Evolutionary conservation across 2,888 invertebrate genomes (phyloP), one percentile per base, ranked within the genome.

Genomic region (Cryptocephalus moraei): DNA sequence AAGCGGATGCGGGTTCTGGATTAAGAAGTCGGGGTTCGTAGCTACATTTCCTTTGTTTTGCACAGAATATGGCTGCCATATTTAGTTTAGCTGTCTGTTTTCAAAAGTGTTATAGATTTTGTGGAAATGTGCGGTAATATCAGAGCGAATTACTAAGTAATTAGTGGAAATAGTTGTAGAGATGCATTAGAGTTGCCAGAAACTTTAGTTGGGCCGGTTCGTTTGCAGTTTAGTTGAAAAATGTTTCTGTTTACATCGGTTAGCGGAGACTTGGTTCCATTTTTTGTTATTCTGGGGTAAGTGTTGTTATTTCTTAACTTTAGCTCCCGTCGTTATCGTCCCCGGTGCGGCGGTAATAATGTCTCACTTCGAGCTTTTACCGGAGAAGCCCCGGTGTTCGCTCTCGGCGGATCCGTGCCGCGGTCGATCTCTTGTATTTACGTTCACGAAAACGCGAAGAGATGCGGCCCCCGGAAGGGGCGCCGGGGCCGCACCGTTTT

Each of bases 21-120:
- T 64, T 70, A 68, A 66, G 58, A 62, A 64, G 62, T 62, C 64
- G 65, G 68, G 68, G 65, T 69, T 69, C 69, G 61, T 65, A 65
- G 70, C 68, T 70, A 70, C 64, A 65, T 68, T 70, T 71, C 70
- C 72, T 82, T 84, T 84, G 84, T 83, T 84, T 83, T 83, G 79
- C 78, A 81, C 79, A 79, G 80, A 81, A 81, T 82, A 84, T 84
- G 83, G 84, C 84, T 83, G 84, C 84, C 84, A 84, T 84, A 82
- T 84, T 84, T 82, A 80, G 82, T 76, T 82, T 81, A 81, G 79
- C 80, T 81, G 80, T 80, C 82, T 83, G 82, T 83, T 83, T 83
- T 82, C 79, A 77, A 73, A 74, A 72, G 73, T 71, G 65, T 63
- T 62, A 58, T 66, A 63, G 62, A 63, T 62, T 61, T 67, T 67